Conservation (phyloP, 2,113 vertebrate species). For the western clawed frog (Xenopus tropicalis) region DNA sequence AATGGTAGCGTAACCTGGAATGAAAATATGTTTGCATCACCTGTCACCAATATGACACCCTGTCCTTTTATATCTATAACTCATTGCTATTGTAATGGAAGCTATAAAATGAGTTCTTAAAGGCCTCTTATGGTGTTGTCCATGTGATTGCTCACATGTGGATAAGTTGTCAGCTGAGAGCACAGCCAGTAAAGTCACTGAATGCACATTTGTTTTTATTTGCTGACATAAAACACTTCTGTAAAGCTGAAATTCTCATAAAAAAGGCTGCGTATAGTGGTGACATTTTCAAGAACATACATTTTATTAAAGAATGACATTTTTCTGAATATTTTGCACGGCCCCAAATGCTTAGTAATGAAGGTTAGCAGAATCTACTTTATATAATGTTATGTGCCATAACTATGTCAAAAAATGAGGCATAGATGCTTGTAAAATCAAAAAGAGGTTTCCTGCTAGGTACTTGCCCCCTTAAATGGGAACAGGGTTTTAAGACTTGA, state of each 20-base stretch:
- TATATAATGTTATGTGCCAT: no score
- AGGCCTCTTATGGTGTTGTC: conserved; percentile 21
- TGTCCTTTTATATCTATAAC: conserved; percentile 21
- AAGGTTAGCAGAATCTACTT: no score
- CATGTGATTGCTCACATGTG: conserved; percentile 24
- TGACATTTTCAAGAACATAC: no score
- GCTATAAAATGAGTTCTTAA: conserved; percentile 3
- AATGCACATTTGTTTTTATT: conserved; percentile 16
- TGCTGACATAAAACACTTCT: neutral
- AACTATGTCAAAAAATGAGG: no score
- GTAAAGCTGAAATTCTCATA: neutral
- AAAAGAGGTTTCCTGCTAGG: no score
- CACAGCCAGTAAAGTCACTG: neutral
- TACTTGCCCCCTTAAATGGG: no score
- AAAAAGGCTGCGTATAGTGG: no score
- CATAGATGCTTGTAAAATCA: no score
- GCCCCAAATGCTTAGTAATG: no score
- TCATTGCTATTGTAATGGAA: conserved; percentile 22
- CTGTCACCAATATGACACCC: conserved; percentile 30
- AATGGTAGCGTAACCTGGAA: conserved; percentile 25
- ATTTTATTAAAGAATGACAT: no score
- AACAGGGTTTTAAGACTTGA: no score
- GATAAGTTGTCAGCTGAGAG: conserved; percentile 22
- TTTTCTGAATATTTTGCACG: no score
- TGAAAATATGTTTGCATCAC: conserved; percentile 33